Percentiles rank a stretch among this genome's conserved stretches.
Conservation (phyloP, 2,113 vertebrate genomes). For the Thalassarche chlororhynchos region DNA sequence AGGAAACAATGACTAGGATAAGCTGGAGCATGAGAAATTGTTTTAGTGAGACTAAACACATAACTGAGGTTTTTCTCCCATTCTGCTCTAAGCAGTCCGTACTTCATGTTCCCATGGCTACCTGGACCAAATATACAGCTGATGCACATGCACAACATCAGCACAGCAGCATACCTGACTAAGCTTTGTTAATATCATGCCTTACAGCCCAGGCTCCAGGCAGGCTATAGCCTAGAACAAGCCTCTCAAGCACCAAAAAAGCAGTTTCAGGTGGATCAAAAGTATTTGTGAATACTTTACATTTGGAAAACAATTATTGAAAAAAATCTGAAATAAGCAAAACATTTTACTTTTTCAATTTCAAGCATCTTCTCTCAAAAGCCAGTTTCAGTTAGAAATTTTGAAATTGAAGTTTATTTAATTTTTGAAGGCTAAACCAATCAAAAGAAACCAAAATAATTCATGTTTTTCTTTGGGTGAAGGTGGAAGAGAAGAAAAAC, state of each 20-base stretch:
- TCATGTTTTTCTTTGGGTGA: not conserved
- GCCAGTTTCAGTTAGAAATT: not conserved
- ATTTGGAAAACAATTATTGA: not conserved
- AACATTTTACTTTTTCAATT: not conserved
- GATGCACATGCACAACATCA: rapidly evolving
- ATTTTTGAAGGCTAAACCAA: not conserved
- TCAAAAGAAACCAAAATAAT: not conserved
- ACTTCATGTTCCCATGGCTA: not conserved
- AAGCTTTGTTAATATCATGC: not conserved
- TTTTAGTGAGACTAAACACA: not conserved
- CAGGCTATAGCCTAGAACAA: not conserved
- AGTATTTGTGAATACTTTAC: not conserved
- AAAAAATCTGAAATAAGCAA: not conserved
- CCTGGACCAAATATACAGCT: not conserved
- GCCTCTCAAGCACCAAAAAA: not conserved
- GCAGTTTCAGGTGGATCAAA: not conserved
- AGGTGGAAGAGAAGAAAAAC: not conserved
- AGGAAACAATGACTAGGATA: not conserved
- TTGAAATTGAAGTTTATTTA: not conserved
- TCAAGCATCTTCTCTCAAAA: not conserved
- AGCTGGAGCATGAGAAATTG: not conserved
- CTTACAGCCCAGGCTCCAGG: not conserved
- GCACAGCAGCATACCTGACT: not conserved
- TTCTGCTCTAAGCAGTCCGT: not conserved
- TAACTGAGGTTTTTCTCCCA: not conserved